Percentiles rank a stretch among this genome's conserved stretches.
phyloP scores from a whole-genome alignment of 64 coral and sea anemone genomes.

The Platygyra sinensis region DNA sequence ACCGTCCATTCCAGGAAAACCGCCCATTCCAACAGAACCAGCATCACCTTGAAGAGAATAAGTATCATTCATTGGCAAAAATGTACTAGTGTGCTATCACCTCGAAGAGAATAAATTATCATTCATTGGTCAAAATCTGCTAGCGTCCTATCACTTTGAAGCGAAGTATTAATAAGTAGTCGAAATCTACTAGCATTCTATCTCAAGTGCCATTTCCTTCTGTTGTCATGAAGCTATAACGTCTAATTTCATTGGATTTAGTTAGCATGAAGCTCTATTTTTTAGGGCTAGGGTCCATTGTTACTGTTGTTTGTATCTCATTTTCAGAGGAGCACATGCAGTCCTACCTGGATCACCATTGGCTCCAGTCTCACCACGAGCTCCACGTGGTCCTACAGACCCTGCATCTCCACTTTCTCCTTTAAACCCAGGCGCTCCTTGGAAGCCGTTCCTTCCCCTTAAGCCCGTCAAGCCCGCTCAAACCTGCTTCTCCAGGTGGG shows the following conservation, averaged over 20 bases:
- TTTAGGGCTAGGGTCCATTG: no score
- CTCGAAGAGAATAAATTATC: no score
- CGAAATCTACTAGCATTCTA: no score
- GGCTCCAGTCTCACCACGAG: slow-evolving; percentile 34
- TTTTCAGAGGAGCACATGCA: not conserved
- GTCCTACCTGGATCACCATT: slow-evolving; percentile 16
- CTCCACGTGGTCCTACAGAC: slow-evolving; percentile 45
- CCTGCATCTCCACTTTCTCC: slow-evolving; percentile 39
- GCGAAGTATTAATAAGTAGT: no score
- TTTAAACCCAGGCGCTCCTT: slow-evolving; percentile 56
- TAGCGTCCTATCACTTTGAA: no score
- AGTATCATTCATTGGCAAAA: no score
- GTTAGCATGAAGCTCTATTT: no score
- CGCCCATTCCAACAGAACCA: not conserved
- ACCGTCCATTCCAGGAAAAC: not conserved
- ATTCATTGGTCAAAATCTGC: no score
- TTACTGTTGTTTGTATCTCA: not conserved
- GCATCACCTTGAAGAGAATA: slow-evolving; percentile 23
- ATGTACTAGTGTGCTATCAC: no score
- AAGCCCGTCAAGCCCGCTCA: slow-evolving; percentile 53
- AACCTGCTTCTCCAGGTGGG: slow-evolving; percentile 12
- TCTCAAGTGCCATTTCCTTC: no score
- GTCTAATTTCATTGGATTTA: no score
- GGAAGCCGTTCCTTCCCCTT: slow-evolving; percentile 27
- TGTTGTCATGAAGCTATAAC: no score